These are phyloP conservation scores for Drosophila sturtevanti DNA, from an alignment of 1,140 invertebrate species.

Conservation along the genomic window DNA sequence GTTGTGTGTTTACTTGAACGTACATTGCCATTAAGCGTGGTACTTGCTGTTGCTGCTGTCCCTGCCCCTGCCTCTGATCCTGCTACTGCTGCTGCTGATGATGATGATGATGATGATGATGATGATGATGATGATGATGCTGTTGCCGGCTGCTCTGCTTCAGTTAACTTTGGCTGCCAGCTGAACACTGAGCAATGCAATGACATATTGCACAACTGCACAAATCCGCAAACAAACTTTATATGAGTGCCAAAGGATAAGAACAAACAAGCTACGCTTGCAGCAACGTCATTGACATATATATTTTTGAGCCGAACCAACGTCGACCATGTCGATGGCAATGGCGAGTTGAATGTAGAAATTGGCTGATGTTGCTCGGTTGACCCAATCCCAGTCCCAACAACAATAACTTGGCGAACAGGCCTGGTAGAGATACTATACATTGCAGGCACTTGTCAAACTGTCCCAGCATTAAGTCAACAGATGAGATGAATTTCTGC, in stretches of 20 bases:
- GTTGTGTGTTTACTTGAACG: constrained; percentile 74
- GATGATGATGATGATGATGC: not conserved
- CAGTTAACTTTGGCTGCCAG: constrained; percentile 15
- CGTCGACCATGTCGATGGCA: constrained; percentile 14
- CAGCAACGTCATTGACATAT: constrained; percentile 75
- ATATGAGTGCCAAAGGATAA: constrained; percentile 80
- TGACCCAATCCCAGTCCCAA: constrained; percentile 2
- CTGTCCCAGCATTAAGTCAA: constrained; percentile 50
- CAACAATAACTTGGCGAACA: not conserved
- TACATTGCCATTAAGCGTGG: constrained; percentile 78
- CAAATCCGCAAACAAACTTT: constrained; percentile 81
- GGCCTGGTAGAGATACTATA: constrained; percentile 23
- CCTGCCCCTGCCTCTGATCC: not conserved
- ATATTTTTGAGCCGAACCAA: constrained; percentile 40
- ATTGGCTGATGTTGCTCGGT: constrained; percentile 12
- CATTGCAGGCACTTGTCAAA: constrained; percentile 70
- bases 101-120: no score
- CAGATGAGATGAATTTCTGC: constrained; percentile 29
- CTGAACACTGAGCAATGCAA: constrained; percentile 52
- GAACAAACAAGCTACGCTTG: constrained; percentile 70
- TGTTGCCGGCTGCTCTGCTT: constrained; percentile 10
- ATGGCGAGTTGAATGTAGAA: constrained; percentile 29
- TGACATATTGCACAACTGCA: constrained; percentile 76
- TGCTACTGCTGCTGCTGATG: not conserved
- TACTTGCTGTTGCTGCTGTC: constrained; percentile 34